These are phyloP conservation scores for Eucidaris tribuloides DNA, from an alignment of 35 echinoderm and acorn worm genomes.

Conservation along the genomic window DNA sequence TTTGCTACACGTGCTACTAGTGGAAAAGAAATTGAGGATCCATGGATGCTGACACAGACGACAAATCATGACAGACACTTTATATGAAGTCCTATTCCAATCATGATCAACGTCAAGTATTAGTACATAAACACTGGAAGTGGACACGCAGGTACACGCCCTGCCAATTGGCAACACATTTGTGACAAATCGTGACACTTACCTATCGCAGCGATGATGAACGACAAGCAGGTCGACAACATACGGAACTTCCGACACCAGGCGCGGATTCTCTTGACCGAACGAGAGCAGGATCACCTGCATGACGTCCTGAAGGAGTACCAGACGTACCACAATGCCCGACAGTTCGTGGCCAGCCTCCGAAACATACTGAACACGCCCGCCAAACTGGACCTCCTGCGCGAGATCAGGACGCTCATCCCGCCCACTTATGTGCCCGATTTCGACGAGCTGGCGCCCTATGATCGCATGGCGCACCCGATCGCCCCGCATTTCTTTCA, in stretches of 20 bases:
- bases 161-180: too few relatives aligned
- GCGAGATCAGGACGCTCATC: conserved; percentile 72
- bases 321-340: conserved; percentile 49
- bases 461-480: conserved; percentile 84
- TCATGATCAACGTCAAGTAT: too few relatives aligned
- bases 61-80: too few relatives aligned
- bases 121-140: too few relatives aligned
- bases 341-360: conserved; percentile 26
- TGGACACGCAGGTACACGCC: too few relatives aligned
- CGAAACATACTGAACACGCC: conserved; percentile 73
- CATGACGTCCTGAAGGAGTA: conserved; percentile 92
- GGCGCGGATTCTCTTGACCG: conserved; percentile 62
- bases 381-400: conserved; percentile 76
- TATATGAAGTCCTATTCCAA: too few relatives aligned
- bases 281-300: conserved; percentile 76
- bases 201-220: too few relatives aligned
- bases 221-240: conserved; percentile 72
- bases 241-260: conserved; percentile 68
- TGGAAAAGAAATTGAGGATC: too few relatives aligned
- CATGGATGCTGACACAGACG: too few relatives aligned
- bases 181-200: too few relatives aligned
- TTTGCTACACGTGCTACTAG: too few relatives aligned
- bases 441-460: conserved; percentile 82
- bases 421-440: conserved; percentile 49
- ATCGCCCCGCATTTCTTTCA: conserved; percentile 2